Evolutionary conservation across 2,888 invertebrate species (phyloP).

Genomic region (Gerris lacustris): DNA sequence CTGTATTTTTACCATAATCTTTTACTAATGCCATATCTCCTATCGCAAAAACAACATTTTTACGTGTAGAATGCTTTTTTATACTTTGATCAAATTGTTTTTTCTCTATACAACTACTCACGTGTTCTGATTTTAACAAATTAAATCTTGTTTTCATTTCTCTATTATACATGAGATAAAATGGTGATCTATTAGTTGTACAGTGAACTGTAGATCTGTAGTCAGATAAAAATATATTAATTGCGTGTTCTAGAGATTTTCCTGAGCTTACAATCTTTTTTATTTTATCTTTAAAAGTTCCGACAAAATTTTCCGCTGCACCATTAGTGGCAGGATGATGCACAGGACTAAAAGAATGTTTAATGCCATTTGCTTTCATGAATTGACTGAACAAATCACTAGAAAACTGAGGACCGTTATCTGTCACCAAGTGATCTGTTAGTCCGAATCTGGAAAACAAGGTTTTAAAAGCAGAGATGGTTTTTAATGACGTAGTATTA

Average conservation of each 20-base stretch:
- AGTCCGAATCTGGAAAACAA: constrained; percentile 21
- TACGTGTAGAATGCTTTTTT: not conserved
- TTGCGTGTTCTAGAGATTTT: not conserved
- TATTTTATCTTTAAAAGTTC: constrained; percentile 6
- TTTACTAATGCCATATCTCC: not conserved
- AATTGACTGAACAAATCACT: constrained; percentile 23
- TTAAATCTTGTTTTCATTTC: not conserved
- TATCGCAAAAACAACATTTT: not conserved
- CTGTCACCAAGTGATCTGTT: constrained; percentile 18
- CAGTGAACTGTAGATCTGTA: not conserved
- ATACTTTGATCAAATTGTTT: not conserved
- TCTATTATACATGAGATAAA: not conserved
- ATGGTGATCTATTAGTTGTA: not conserved
- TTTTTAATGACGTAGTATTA: not conserved
- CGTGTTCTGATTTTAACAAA: not conserved
- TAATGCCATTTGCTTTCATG: constrained; percentile 20
- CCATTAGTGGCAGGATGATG: not conserved
- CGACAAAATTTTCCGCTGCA: not conserved
- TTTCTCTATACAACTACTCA: not conserved
- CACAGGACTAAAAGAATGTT: constrained; percentile 7
- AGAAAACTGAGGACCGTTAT: constrained; percentile 22
- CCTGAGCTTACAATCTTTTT: constrained; percentile 10
- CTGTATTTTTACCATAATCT: not conserved
- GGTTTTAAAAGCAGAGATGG: constrained; percentile 15
- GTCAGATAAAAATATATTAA: not conserved